Conservation (phyloP, 1,140 invertebrate species). For the Chelonus insularis region DNA sequence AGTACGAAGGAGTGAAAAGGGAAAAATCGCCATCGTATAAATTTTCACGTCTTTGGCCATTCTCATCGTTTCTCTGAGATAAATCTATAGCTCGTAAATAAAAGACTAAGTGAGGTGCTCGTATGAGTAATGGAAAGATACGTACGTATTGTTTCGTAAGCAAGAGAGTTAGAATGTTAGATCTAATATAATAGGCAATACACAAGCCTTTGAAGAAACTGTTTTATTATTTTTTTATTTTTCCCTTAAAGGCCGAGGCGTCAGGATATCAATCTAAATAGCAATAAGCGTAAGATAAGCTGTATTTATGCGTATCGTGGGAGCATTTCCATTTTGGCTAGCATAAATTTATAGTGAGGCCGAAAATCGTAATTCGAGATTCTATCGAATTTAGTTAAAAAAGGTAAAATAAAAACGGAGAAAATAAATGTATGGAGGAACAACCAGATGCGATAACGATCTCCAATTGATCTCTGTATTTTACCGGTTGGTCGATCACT, state of each 20-base stretch:
- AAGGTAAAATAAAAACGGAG: background rate
- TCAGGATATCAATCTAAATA: conserved; percentile 9
- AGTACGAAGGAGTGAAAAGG: conserved; percentile 9
- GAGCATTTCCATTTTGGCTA: background rate
- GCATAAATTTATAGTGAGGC: conserved; percentile 2
- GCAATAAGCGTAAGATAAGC: conserved; percentile 14
- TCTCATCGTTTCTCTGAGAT: conserved; percentile 10
- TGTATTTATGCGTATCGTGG: conserved; percentile 17
- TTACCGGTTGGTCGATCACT: conserved; percentile 6
- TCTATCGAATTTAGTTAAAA: conserved; percentile 1
- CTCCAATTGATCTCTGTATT: conserved; percentile 1
- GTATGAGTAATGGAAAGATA: conserved; percentile 22
- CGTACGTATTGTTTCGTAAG: conserved; percentile 22
- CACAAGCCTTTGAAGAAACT: too few species aligned
- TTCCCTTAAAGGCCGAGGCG: background rate
- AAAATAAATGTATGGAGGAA: background rate
- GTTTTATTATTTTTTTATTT: background rate
- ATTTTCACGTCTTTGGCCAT: conserved; percentile 33
- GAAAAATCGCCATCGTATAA: conserved; percentile 29
- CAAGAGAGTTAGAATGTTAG: background rate
- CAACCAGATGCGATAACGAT: conserved; percentile 2
- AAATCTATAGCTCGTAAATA: conserved; percentile 31
- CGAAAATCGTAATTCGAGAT: conserved; percentile 11
- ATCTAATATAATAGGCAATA: background rate
- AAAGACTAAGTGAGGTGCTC: conserved; percentile 18